Conservation (phyloP, 2,888 invertebrate genomes). For the Apomyelois bistriatella region DNA sequence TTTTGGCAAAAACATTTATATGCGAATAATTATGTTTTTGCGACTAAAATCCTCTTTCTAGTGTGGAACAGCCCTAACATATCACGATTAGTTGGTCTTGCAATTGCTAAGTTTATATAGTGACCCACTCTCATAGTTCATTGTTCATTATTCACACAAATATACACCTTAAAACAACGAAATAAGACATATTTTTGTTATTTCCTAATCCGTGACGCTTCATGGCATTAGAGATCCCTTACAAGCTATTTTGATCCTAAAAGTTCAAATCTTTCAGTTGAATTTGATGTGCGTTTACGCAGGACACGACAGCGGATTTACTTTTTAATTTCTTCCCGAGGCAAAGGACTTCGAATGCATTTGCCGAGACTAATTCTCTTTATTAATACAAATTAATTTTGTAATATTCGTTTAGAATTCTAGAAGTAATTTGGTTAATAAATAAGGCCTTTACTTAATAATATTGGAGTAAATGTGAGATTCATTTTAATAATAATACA, state of each 20-base stretch:
- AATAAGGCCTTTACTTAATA: not conserved
- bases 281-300: not conserved
- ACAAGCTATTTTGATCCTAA: not conserved
- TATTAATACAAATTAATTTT: not conserved
- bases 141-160: not conserved
- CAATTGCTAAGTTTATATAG: not conserved
- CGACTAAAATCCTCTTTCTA: too few species aligned
- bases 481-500: not conserved
- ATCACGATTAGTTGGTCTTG: constrained; percentile 2
- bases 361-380: not conserved
- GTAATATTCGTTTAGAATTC: not conserved
- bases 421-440: not conserved
- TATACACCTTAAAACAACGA: not conserved
- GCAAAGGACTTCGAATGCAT: constrained; percentile 11
- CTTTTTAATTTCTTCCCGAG: constrained; percentile 8
- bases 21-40: too few species aligned
- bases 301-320: not conserved
- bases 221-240: not conserved
- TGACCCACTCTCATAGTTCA: constrained; percentile 12
- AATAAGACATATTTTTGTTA: not conserved
- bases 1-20: too few species aligned
- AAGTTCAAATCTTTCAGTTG: not conserved
- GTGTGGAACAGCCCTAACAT: constrained; percentile 7
- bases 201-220: not conserved
- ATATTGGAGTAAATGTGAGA: too few species aligned